These are phyloP conservation scores for Lithophane leautieri DNA, from an alignment of 2,888 invertebrate species.

Conservation along the genomic window DNA sequence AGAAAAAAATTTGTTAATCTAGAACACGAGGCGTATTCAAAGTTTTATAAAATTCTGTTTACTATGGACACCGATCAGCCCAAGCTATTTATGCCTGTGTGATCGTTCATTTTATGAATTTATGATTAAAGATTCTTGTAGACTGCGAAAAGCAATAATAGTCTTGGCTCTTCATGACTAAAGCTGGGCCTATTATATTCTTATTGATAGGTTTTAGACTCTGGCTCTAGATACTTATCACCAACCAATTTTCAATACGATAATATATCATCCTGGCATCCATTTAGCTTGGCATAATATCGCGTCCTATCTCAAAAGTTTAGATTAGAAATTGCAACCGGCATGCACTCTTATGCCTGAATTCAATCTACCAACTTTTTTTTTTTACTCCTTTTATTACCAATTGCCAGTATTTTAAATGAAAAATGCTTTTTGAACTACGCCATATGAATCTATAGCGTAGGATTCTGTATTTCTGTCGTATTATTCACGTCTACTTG, in stretches of 20 bases:
- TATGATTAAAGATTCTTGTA: slow-evolving; percentile 15
- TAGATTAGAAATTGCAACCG: slow-evolving; percentile 46
- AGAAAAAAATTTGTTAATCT: slow-evolving; percentile 19
- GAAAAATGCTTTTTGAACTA: slow-evolving; percentile 16
- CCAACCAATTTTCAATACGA: slow-evolving; percentile 10
- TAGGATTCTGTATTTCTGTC: slow-evolving; percentile 22
- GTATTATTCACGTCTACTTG: slow-evolving; percentile 13
- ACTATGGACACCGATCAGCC: slow-evolving; percentile 3
- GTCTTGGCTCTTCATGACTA: slow-evolving; percentile 3
- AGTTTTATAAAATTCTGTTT: slow-evolving; percentile 45
- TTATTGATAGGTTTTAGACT: not conserved
- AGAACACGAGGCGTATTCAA: slow-evolving; percentile 16
- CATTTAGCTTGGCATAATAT: not conserved
- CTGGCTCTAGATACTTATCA: not conserved
- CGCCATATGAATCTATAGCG: not conserved
- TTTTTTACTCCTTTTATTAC: slow-evolving; percentile 31
- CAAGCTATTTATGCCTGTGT: slow-evolving; percentile 26
- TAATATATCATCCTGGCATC: slow-evolving; percentile 26
- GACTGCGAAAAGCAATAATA: slow-evolving; percentile 19
- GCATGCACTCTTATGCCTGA: slow-evolving; percentile 24
- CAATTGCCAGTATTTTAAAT: slow-evolving; percentile 1
- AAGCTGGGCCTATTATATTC: not conserved
- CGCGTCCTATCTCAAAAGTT: slow-evolving; percentile 39
- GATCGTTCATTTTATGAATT: slow-evolving; percentile 21
- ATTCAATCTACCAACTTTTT: slow-evolving; percentile 40